Conservation (phyloP, 2,888 invertebrate genomes). For the Elgonia sp. region DNA sequence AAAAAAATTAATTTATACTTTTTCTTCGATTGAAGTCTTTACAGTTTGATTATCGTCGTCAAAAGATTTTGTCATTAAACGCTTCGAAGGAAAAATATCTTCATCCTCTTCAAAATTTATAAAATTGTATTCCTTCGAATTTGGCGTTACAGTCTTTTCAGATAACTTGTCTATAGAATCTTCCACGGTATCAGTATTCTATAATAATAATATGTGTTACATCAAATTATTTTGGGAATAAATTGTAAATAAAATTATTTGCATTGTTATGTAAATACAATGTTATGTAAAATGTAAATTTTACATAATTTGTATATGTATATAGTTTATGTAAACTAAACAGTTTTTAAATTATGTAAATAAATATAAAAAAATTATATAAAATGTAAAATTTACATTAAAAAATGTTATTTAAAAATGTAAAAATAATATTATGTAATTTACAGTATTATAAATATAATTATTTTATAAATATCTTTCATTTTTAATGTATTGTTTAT, state of each 20-base stretch:
- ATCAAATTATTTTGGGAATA: conserved; percentile 2
- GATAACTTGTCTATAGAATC: background rate
- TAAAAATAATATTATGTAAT: too few relatives aligned
- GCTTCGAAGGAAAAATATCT: conserved; percentile 4
- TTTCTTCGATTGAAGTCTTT: background rate
- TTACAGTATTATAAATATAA: background rate
- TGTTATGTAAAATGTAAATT: too few relatives aligned
- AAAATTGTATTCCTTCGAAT: conserved; percentile 15
- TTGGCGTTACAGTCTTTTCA: background rate
- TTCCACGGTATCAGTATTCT: conserved; percentile 9
- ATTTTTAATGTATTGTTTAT: background rate
- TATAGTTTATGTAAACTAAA: too few relatives aligned
- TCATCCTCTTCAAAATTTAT: conserved; percentile 2
- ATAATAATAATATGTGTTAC: conserved; percentile 11
- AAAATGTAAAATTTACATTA: too few relatives aligned
- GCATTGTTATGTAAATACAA: too few relatives aligned
- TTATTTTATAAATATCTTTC: conserved; percentile 15
- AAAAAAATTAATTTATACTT: conserved; percentile 16
- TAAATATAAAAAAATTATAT: too few relatives aligned
- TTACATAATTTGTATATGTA: too few relatives aligned
- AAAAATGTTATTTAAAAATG: too few relatives aligned
- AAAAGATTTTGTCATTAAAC: background rate
- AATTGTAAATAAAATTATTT: conserved; percentile 4
- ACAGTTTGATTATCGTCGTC: conserved; percentile 9
- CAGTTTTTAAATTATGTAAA: too few relatives aligned